phyloP scores from a whole-genome alignment of 1,140 invertebrate species.

The Pristionchus pacificus region DNA sequence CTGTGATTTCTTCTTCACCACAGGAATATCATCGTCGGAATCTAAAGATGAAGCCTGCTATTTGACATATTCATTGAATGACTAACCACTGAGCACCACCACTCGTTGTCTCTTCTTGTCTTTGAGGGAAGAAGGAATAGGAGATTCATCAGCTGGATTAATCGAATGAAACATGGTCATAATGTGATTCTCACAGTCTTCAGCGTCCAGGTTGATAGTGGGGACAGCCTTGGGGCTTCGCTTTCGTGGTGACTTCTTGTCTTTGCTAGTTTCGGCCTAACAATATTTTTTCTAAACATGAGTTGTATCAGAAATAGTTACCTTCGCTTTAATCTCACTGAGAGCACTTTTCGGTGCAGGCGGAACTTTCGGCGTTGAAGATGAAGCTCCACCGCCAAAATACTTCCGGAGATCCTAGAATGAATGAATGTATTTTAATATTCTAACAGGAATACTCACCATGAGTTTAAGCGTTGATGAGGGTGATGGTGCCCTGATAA shows the following conservation, averaged over 20 bases:
- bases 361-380: background rate
- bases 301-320: background rate
- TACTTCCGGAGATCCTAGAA: background rate
- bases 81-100: too few relatives aligned
- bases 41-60: background rate
- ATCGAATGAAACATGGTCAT: background rate
- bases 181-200: background rate
- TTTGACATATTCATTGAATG: too few relatives aligned
- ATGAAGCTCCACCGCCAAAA: background rate
- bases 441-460: background rate
- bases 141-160: background rate
- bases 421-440: background rate
- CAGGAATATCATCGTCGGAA: background rate
- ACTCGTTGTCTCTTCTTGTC: background rate
- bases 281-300: background rate
- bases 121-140: background rate
- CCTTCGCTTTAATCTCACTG: background rate
- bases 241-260: background rate
- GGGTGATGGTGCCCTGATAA: background rate
- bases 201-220: background rate
- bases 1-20: background rate
- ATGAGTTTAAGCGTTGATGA: background rate
- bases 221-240: background rate
- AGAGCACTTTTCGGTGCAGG: background rate
- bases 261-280: background rate